phyloP scores from a whole-genome alignment of 2,113 vertebrate species.

The Petroica traversi region DNA sequence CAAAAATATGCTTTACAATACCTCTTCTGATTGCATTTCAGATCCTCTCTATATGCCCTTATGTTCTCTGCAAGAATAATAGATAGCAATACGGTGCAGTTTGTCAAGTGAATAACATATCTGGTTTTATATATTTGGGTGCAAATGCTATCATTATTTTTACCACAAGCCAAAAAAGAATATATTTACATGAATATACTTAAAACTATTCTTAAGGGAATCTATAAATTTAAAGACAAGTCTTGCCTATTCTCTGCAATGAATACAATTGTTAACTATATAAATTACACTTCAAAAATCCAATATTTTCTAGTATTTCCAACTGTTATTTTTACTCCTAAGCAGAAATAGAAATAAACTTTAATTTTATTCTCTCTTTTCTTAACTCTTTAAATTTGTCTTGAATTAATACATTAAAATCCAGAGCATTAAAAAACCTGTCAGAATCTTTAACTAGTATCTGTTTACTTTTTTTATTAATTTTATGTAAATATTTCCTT shows the following conservation, averaged over 20 bases:
- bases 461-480: not conserved
- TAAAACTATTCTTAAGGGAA: constrained; percentile 19
- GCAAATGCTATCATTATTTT: constrained; percentile 59
- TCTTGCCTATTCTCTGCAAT: not conserved
- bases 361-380: not conserved
- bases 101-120: constrained; percentile 63
- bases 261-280: not conserved
- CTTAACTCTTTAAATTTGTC: not conserved
- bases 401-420: not conserved
- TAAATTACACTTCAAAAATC: not conserved
- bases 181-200: constrained; percentile 54
- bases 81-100: constrained; percentile 26
- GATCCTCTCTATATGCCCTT: constrained; percentile 8
- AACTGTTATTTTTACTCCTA: not conserved
- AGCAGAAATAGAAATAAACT: not conserved
- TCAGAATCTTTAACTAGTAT: not conserved
- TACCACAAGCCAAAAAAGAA: not conserved
- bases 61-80: constrained; percentile 59
- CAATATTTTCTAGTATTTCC: not conserved
- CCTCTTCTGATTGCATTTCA: constrained; percentile 71
- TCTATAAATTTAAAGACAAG: constrained; percentile 1
- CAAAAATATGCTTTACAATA: constrained; percentile 76
- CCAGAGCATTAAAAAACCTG: not conserved
- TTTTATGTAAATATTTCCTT: constrained; percentile 13
- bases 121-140: constrained; percentile 62